These are phyloP conservation scores for Synanthedon andrenaeformis DNA, from an alignment of 2,888 invertebrate genomes.

Conservation along the genomic window DNA sequence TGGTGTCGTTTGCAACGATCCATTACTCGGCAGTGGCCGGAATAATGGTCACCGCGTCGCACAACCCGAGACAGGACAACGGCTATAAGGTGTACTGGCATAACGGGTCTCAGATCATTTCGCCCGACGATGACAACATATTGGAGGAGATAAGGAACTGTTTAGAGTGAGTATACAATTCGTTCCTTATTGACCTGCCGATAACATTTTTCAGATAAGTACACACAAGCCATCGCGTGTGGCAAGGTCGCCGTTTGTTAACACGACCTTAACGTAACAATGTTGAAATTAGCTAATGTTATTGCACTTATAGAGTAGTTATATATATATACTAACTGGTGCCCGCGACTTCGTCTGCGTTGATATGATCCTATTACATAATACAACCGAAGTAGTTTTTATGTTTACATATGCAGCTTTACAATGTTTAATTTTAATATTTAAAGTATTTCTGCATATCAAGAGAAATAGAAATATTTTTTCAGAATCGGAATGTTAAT, in stretches of 20 bases:
- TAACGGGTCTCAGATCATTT: conserved; percentile 95
- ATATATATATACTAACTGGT: no score
- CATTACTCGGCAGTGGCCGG: conserved; percentile 83
- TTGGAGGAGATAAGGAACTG: conserved; percentile 81
- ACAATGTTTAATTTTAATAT: no score
- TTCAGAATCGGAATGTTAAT: no score
- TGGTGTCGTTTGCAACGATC: conserved; percentile 88
- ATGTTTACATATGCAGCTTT: no score
- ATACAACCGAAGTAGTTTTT: no score
- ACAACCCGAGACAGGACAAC: conserved; percentile 95
- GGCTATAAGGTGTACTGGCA: conserved; percentile 98
- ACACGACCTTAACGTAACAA: no score
- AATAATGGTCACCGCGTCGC: conserved; percentile 95
- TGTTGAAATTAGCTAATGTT: background rate
- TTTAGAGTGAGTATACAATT: conserved; percentile 66
- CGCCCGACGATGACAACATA: conserved; percentile 91
- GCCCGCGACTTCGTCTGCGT: no score
- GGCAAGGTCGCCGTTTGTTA: no score
- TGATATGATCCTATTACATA: no score
- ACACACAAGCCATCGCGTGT: background rate
- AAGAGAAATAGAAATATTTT: no score
- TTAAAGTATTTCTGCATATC: no score
- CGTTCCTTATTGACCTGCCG: background rate
- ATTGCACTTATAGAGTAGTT: no score
- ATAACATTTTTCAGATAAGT: background rate